phyloP scores from a whole-genome alignment of 2,797 vertebrate genomes.

The Etheostoma nigrum region DNA sequence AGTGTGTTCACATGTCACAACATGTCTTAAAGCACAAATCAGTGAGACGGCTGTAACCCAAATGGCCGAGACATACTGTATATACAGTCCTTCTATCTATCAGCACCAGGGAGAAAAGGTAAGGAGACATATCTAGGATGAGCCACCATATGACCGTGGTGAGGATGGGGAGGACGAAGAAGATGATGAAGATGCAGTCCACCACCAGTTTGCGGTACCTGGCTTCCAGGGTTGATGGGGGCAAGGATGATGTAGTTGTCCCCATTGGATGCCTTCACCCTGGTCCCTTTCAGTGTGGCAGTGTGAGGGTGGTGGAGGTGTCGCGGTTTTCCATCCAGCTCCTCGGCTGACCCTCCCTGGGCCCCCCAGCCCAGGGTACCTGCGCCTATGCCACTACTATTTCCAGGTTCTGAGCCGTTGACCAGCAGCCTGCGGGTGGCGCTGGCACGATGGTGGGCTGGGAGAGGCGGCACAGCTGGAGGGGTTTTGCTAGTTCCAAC shows the following conservation, averaged over 20 bases:
- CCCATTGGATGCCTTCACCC: conserved; percentile 86
- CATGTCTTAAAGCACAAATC: conserved; percentile 44
- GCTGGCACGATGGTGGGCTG: conserved; percentile 87
- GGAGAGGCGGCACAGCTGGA: conserved; percentile 76
- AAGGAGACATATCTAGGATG: conserved; percentile 84
- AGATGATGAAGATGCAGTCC: conserved; percentile 83
- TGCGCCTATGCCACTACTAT: conserved; percentile 60
- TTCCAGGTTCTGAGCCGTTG: conserved; percentile 80
- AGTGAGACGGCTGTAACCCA: conserved; percentile 38
- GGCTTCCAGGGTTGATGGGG: conserved; percentile 92
- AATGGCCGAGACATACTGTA: conserved; percentile 50
- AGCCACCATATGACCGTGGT: conserved; percentile 79
- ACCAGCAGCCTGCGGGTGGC: conserved; percentile 87
- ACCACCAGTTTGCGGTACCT: conserved; percentile 87
- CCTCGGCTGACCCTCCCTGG: conserved; percentile 83
- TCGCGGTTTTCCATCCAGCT: conserved; percentile 74
- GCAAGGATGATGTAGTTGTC: conserved; percentile 97
- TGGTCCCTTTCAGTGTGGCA: conserved; percentile 85
- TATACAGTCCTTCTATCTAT: conserved; percentile 75
- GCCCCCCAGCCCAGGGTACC: conserved; percentile 73
- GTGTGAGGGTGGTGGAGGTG: conserved; percentile 78
- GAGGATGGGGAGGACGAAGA: conserved; percentile 77
- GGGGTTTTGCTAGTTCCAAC: conserved; percentile 81
- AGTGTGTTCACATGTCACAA: conserved; percentile 50
- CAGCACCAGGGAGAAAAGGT: conserved; percentile 77